Evolutionary conservation across 2,797 vertebrate genomes (phyloP).

Genomic region (Ara ararauna): DNA sequence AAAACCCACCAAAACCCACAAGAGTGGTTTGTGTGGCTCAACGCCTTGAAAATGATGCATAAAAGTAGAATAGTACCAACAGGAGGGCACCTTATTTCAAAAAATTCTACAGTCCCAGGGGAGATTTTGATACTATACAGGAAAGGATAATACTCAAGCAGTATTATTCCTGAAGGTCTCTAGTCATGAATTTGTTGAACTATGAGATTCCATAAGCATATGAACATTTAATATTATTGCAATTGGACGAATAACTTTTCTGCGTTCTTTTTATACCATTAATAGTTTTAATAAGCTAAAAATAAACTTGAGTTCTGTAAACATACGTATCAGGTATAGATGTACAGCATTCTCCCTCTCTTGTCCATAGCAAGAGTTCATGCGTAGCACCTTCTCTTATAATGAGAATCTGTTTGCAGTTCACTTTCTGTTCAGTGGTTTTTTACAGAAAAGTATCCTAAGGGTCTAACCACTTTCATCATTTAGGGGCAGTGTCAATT

Average conservation of each 20-base stretch:
- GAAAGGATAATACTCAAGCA: not conserved
- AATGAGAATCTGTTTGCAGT: not conserved
- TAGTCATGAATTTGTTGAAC: not conserved
- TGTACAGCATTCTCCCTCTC: not conserved
- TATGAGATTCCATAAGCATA: not conserved
- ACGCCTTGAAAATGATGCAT: not conserved
- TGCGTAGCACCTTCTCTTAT: not conserved
- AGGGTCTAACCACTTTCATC: not conserved
- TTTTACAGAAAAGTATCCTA: not conserved
- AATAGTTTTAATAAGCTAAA: not conserved
- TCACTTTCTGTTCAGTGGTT: not conserved
- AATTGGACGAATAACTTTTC: not conserved
- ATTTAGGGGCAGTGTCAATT: not conserved
- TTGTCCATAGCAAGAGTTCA: not conserved
- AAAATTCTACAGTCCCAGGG: not conserved
- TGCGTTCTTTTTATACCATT: not conserved
- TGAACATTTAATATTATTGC: not conserved
- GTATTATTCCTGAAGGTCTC: not conserved
- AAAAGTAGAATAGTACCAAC: not conserved
- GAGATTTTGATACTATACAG: not conserved
- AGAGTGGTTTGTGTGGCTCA: not conserved
- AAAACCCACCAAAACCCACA: rapidly evolving
- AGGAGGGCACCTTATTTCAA: not conserved
- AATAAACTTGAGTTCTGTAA: not conserved
- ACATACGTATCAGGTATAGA: not conserved